phyloP scores from a whole-genome alignment of 2,888 invertebrate genomes.

The Stenodera caucasica region DNA sequence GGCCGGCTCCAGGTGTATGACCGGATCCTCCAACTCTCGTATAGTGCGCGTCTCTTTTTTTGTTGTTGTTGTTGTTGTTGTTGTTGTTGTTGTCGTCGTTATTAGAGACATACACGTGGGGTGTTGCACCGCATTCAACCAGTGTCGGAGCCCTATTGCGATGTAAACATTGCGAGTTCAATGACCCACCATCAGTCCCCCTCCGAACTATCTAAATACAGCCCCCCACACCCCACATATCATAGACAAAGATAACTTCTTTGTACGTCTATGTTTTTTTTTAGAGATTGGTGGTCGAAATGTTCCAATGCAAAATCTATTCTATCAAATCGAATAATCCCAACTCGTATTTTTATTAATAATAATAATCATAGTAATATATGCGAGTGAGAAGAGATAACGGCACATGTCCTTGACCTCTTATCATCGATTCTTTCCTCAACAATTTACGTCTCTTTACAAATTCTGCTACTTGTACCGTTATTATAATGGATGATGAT shows the following conservation, averaged over 20 bases:
- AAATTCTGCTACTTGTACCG: background rate
- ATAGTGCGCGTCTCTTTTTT: too few relatives aligned
- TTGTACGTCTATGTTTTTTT: constrained; percentile 17
- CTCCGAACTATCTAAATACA: constrained; percentile 4
- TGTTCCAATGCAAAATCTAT: constrained; percentile 14
- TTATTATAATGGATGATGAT: too few relatives aligned
- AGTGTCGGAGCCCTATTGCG: constrained; percentile 44
- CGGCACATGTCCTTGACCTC: constrained; percentile 6
- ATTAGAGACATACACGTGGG: constrained; percentile 18
- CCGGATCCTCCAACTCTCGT: constrained; percentile 14
- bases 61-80: background rate
- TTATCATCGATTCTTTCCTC: constrained; percentile 1
- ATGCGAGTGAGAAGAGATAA: background rate
- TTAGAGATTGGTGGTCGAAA: constrained; percentile 3
- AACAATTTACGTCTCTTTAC: constrained; percentile 1
- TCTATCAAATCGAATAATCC: too few relatives aligned
- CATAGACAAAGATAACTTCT: constrained; percentile 18
- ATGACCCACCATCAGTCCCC: constrained; percentile 38
- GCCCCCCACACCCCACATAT: background rate
- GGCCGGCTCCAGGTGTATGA: constrained; percentile 22
- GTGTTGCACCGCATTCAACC: constrained; percentile 19
- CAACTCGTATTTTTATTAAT: background rate
- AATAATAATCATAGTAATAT: background rate
- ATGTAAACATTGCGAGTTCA: constrained; percentile 54
- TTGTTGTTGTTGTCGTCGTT: background rate